Conservation (phyloP, 1,140 invertebrate genomes). For the Helicoverpa zea region DNA sequence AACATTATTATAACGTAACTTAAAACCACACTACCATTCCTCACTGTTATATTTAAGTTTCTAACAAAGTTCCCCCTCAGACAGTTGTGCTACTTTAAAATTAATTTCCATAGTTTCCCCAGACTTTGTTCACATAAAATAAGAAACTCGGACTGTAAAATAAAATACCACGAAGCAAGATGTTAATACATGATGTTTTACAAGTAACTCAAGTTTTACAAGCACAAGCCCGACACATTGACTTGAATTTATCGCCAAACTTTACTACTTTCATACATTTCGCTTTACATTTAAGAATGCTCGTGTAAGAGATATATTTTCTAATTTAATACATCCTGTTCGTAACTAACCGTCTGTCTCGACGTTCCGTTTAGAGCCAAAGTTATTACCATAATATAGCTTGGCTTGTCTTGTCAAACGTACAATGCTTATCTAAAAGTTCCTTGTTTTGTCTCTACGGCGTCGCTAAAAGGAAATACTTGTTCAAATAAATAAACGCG, state of each 20-base stretch:
- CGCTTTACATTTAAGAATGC: constrained; percentile 51
- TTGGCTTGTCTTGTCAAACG: constrained; percentile 61
- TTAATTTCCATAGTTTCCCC: constrained; percentile 35
- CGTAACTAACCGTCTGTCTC: constrained; percentile 60
- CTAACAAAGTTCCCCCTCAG: constrained; percentile 10
- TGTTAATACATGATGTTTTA: constrained; percentile 45
- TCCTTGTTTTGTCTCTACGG: constrained; percentile 76
- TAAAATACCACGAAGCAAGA: constrained; percentile 32
- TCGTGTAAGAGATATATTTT: constrained; percentile 55
- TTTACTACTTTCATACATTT: constrained; percentile 46
- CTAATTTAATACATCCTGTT: constrained; percentile 76
- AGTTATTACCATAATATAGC: constrained; percentile 80
- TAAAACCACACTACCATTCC: not conserved
- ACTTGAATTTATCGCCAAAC: constrained; percentile 49
- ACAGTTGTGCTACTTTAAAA: constrained; percentile 23
- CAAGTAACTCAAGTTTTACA: constrained; percentile 49
- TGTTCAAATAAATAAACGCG: constrained; percentile 84
- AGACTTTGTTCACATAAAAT: constrained; percentile 26
- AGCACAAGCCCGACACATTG: constrained; percentile 38
- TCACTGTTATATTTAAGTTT: not conserved
- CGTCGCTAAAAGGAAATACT: constrained; percentile 84
- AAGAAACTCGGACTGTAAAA: constrained; percentile 41
- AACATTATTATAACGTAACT: not conserved
- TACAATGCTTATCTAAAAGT: constrained; percentile 82
- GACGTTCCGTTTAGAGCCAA: constrained; percentile 66